Evolutionary conservation across 2,888 invertebrate genomes (phyloP).

Genomic region (Nymphalis polychloros): DNA sequence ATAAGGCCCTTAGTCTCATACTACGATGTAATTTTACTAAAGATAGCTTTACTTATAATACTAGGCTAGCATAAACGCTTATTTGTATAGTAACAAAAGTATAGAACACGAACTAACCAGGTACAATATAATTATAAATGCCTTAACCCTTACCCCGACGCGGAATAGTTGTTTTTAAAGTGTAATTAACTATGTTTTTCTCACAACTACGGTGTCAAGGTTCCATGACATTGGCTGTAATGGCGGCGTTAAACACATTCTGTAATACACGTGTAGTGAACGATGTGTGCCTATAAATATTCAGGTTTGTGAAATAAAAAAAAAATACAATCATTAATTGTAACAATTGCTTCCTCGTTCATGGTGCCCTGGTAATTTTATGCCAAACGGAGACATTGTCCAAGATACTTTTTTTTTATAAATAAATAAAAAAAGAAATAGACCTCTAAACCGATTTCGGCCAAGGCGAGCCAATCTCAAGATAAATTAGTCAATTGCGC

Average conservation of each 20-base stretch:
- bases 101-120: conserved; percentile 1
- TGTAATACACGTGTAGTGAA: conserved; percentile 18
- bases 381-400: neutral
- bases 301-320: too few relatives aligned
- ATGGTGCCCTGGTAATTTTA: neutral
- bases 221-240: conserved; percentile 24
- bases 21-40: too few relatives aligned
- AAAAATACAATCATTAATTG: too few relatives aligned
- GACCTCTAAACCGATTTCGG: too few relatives aligned
- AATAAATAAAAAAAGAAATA: too few relatives aligned
- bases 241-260: conserved; percentile 15
- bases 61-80: too few relatives aligned
- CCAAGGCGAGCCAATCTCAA: too few relatives aligned
- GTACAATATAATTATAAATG: conserved; percentile 24
- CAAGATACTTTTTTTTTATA: neutral
- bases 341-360: neutral
- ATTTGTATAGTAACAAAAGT: conserved; percentile 1
- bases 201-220: conserved; percentile 38
- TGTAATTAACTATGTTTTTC: conserved; percentile 40
- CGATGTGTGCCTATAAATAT: neutral
- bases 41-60: too few relatives aligned
- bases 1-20: too few relatives aligned
- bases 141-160: conserved; percentile 38
- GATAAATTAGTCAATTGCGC: too few relatives aligned
- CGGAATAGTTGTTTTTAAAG: conserved; percentile 38